Conservation (phyloP, 1,140 invertebrate genomes). For the Drosophila nasuta region DNA sequence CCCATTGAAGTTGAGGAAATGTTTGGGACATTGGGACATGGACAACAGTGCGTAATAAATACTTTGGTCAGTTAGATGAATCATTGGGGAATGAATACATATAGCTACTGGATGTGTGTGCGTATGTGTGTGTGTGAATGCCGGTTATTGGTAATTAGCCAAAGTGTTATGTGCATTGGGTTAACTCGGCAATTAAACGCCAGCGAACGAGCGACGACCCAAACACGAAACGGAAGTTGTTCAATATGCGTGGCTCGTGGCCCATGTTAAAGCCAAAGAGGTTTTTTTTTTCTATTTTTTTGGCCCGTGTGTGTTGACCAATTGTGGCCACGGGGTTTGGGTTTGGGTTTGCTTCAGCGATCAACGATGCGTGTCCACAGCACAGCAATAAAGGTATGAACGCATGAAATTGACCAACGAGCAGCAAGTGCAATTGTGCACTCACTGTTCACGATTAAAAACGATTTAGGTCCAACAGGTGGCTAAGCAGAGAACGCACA, state of each 20-base stretch:
- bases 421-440: conserved; percentile 17
- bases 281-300: too few relatives aligned
- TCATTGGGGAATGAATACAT: not conserved
- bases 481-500: conserved; percentile 23
- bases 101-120: too few relatives aligned
- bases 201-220: conserved; percentile 27
- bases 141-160: conserved; percentile 59
- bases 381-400: conserved; percentile 57
- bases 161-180: conserved; percentile 72
- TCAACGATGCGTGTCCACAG: conserved; percentile 68
- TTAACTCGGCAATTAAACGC: conserved; percentile 67
- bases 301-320: too few relatives aligned
- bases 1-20: too few relatives aligned
- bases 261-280: not conserved
- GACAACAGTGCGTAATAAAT: too few relatives aligned
- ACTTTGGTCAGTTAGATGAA: not conserved
- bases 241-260: conserved; percentile 71
- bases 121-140: not conserved
- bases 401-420: conserved; percentile 70
- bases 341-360: not conserved
- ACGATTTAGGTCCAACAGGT: conserved; percentile 65
- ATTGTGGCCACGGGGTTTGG: too few relatives aligned
- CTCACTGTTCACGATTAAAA: conserved; percentile 61
- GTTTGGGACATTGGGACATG: too few relatives aligned
- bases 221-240: conserved; percentile 67